A percentile compares a stretch with the other conserved stretches of the same genome.
Conservation (phyloP, 2,113 vertebrate genomes). For the Actinemys pallida region DNA sequence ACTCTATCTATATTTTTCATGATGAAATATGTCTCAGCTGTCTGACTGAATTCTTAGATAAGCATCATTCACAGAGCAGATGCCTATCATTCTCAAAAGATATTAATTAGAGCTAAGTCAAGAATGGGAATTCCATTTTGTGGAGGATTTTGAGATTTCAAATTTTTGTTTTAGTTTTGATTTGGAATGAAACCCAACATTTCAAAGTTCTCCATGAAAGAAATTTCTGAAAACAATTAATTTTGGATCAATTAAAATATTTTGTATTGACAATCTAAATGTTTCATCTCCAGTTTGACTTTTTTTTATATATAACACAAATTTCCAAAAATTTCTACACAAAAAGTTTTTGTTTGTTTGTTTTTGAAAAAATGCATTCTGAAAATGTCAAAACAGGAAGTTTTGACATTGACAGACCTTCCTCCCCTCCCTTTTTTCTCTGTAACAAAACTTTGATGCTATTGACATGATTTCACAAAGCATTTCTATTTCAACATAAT, state of each 20-base stretch:
- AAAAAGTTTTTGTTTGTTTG: background rate
- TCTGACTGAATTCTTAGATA: background rate
- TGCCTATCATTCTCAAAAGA: background rate
- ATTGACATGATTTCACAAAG: background rate
- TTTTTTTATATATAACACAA: background rate
- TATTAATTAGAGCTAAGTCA: background rate
- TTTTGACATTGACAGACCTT: background rate
- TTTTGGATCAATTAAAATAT: background rate
- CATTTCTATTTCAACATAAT: background rate
- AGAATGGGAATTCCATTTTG: background rate
- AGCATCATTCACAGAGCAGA: background rate
- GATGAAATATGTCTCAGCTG: background rate
- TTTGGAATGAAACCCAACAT: background rate
- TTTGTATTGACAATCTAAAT: background rate
- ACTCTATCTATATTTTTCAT: background rate
- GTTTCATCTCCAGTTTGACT: background rate
- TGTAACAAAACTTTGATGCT: background rate
- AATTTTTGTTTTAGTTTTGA: background rate
- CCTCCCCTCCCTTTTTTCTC: background rate
- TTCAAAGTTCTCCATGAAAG: background rate
- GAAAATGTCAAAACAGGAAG: background rate
- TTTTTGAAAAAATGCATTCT: background rate
- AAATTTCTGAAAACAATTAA: background rate
- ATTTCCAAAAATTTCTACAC: background rate
- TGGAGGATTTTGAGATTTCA: background rate